Evolutionary conservation across 2,888 invertebrate genomes (phyloP), one percentile per base, ranked within the genome.

Genomic region (Caenorhabditis sp.): DNA sequence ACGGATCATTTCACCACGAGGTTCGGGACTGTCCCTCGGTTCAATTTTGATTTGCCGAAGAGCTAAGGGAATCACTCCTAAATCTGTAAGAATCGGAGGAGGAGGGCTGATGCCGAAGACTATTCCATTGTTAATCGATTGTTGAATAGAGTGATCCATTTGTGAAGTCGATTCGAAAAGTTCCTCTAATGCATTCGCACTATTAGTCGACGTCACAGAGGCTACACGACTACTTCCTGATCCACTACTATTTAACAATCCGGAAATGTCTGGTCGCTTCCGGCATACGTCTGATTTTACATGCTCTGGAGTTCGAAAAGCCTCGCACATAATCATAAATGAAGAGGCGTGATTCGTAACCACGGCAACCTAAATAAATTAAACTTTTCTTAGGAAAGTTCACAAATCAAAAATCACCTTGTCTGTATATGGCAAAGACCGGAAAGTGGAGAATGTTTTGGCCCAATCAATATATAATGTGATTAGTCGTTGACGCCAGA

Each of bases 261-360:
- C 63, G 1, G 63, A 60, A 1, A 74, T 31, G 31, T 74, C 69
- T 21, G 67, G 69, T 23, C 63, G 53, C 21, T 61, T 66, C 23
- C 54, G 38, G 26, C 66, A 69, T 23, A 74, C 63, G 21, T 74
- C 74, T 20, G 69, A 57, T 60, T 82, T 79, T 8, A 74, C 77
- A 59, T 84, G 81, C 59, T 85, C 85, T 5, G 87, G 85, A 14
- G 86, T 86, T 1, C 86, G 82, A 59, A 86, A 86, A 17, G 87
- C 87, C 71, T 87, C 87, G 61, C 86, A 86, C 85, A 87, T 86
- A 12, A 87, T 87, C 84, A 87, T 84, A 61, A 84, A 87, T 10
- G 84, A 84, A 36, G 81, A 81, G 2, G 87, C 86, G 69, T 87
- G 87, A 72, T 87, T 87, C 10, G 83, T 87, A 26, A 87, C 84